Evolutionary conservation across 2,113 vertebrate species (phyloP).

Genomic region (Cyprinus carpio): DNA sequence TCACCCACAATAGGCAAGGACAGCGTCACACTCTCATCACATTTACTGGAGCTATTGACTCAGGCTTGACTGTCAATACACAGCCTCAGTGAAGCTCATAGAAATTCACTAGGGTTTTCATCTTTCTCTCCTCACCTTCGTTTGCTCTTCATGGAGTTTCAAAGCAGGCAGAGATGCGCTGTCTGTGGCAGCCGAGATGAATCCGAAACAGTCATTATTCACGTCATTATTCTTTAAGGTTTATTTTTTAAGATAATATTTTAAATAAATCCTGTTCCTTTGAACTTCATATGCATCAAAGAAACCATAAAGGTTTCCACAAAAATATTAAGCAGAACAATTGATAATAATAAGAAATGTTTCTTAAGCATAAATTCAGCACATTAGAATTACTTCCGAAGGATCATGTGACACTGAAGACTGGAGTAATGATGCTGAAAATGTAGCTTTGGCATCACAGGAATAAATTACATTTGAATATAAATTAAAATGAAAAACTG

Average conservation of each 20-base stretch:
- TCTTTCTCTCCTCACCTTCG: slow-evolving; percentile 27
- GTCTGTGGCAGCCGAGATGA: not conserved
- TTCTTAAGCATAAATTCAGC: not conserved
- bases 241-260: not conserved
- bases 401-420: not conserved
- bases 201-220: not conserved
- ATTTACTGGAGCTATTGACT: slow-evolving; percentile 33
- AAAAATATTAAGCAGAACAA: not conserved
- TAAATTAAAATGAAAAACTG: too few relatives aligned
- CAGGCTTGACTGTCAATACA: slow-evolving; percentile 19
- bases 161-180: not conserved
- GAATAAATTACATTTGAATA: not conserved
- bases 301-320: not conserved
- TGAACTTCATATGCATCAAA: not conserved
- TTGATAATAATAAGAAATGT: not conserved
- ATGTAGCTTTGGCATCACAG: not conserved
- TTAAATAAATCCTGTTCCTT: not conserved
- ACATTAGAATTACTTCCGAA: not conserved
- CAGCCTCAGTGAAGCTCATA: slow-evolving; percentile 25
- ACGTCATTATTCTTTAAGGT: not conserved
- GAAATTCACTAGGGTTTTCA: slow-evolving; percentile 14
- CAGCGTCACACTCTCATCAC: slow-evolving; percentile 50
- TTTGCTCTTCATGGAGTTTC: slow-evolving; percentile 20
- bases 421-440: not conserved
- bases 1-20: slow-evolving; percentile 51